Percentiles rank a stretch among this genome's conserved stretches.
phyloP scores from a whole-genome alignment of 2,113 vertebrate genomes.

The Psilopogon haemacephalus region DNA sequence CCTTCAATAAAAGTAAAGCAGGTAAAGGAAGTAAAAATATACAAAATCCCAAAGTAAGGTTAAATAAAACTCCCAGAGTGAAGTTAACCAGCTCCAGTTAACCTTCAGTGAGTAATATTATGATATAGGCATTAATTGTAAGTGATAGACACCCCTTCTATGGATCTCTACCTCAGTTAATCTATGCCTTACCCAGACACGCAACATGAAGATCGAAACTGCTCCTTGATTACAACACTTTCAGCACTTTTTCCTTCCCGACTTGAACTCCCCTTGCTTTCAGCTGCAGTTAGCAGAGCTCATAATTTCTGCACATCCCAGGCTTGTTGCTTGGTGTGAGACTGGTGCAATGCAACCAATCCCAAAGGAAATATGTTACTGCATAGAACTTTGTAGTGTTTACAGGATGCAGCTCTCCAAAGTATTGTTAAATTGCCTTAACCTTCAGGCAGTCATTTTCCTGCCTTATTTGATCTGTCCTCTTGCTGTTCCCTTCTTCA shows the following conservation, averaged over 20 bases:
- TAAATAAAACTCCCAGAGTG: not conserved
- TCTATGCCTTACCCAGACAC: not conserved
- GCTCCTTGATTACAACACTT: not conserved
- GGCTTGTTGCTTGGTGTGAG: not conserved
- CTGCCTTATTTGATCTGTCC: not conserved
- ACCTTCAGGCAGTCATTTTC: not conserved
- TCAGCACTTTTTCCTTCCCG: not conserved
- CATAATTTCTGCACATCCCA: not conserved
- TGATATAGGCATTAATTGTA: not conserved
- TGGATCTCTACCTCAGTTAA: not conserved
- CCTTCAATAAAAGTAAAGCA: not conserved
- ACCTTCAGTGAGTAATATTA: not conserved
- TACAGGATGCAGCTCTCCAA: not conserved
- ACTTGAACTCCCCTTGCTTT: not conserved
- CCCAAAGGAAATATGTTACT: not conserved
- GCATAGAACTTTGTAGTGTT: not conserved
- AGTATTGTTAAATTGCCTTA: not conserved
- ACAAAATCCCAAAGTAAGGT: not conserved
- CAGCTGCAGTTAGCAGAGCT: not conserved
- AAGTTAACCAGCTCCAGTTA: not conserved
- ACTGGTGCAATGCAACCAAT: not conserved
- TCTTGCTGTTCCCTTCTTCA: not conserved
- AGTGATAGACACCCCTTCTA: rapidly evolving
- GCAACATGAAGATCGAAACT: not conserved
- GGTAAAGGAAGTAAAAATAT: not conserved